phyloP scores from a whole-genome alignment of 2,113 vertebrate species.

The Gallinago media region DNA sequence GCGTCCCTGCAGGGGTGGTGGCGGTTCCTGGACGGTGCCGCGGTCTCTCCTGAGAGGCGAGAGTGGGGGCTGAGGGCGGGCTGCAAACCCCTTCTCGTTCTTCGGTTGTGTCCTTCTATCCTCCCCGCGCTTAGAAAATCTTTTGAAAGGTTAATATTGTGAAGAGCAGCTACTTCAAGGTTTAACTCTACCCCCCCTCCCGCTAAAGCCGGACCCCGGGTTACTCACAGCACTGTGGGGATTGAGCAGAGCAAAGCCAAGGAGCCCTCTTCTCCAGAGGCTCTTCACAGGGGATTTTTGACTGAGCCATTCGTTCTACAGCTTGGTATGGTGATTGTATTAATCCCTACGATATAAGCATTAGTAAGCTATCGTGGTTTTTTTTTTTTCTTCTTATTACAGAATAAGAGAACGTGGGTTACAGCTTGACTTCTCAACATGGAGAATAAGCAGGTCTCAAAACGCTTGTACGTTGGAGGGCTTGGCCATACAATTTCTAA shows the following conservation, averaged over 20 bases:
- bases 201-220: fast-evolving
- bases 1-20: fast-evolving
- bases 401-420: fast-evolving
- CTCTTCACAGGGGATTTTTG: background rate
- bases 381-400: background rate
- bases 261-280: background rate
- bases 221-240: fast-evolving
- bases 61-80: too few relatives aligned
- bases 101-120: background rate
- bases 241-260: background rate
- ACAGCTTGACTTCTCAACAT: background rate
- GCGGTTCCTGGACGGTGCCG: fast-evolving
- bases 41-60: background rate
- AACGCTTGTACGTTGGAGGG: conserved; percentile 90
- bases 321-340: fast-evolving
- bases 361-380: fast-evolving
- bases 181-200: background rate
- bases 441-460: conserved; percentile 63
- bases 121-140: background rate
- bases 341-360: fast-evolving
- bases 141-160: fast-evolving
- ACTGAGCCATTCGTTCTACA: fast-evolving
- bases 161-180: fast-evolving
- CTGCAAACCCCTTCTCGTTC: background rate
- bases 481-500: conserved; percentile 83